Conservation (phyloP, 2,888 invertebrate species). For the Cylloceria caligata region DNA sequence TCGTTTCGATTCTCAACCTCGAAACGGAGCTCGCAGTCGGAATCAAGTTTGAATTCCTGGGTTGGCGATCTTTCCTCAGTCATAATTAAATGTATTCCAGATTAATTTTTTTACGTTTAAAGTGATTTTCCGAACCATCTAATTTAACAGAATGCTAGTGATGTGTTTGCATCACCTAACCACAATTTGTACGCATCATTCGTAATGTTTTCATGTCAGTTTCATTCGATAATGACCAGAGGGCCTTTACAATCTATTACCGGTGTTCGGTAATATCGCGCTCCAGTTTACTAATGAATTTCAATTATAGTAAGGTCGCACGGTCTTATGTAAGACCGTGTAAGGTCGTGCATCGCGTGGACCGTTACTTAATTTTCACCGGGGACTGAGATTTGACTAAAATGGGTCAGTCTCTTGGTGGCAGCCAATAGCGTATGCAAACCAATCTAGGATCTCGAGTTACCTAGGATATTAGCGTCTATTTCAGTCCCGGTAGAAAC, state of each 20-base stretch:
- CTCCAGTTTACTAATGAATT: not conserved
- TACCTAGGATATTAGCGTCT: no score
- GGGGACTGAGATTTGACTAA: no score
- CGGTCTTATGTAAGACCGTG: no score
- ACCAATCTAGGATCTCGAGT: no score
- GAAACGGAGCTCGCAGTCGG: conserved; percentile 96
- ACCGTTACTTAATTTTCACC: no score
- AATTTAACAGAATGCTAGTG: not conserved
- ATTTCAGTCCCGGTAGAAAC: no score
- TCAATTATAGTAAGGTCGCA: no score
- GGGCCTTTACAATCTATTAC: not conserved
- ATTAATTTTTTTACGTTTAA: not conserved
- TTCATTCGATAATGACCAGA: not conserved
- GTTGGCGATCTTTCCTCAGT: conserved; percentile 80
- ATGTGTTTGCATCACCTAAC: not conserved
- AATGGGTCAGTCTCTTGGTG: no score
- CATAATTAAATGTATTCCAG: conserved; percentile 71
- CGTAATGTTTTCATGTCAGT: not conserved
- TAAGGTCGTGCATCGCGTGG: no score
- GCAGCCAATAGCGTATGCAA: no score
- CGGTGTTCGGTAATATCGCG: not conserved
- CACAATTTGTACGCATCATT: not conserved
- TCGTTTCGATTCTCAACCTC: conserved; percentile 96
- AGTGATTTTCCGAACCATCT: not conserved
- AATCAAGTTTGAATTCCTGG: conserved; percentile 93